Conservation (phyloP, 1,140 invertebrate genomes). For the Maconellicoccus hirsutus region DNA sequence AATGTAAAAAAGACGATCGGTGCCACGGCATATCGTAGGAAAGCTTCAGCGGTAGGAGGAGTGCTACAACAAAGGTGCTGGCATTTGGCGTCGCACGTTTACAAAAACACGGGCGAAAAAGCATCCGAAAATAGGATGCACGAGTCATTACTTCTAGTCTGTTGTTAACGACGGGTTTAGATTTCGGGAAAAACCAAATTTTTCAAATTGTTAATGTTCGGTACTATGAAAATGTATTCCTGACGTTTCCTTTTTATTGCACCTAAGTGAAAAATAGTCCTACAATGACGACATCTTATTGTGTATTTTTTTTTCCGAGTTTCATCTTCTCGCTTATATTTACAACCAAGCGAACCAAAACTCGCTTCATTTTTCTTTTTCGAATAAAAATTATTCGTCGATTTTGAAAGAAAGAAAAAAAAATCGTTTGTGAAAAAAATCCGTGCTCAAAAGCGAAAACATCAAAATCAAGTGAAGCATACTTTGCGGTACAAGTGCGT, state of each 20-base stretch:
- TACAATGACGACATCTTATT: conserved; percentile 12
- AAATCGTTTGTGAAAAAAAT: not conserved
- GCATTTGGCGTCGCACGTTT: conserved; percentile 20
- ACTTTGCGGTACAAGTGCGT: too few relatives aligned
- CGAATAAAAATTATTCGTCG: too few relatives aligned
- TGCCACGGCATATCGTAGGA: conserved; percentile 10
- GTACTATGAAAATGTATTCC: conserved; percentile 18
- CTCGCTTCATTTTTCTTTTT: too few relatives aligned
- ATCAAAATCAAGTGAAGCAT: too few relatives aligned
- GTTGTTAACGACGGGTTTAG: conserved; percentile 18
- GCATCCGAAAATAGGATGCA: conserved; percentile 19
- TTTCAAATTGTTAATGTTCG: conserved; percentile 22
- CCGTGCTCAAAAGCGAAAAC: too few relatives aligned
- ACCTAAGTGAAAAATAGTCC: conserved; percentile 18
- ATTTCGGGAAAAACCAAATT: conserved; percentile 22
- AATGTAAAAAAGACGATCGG: conserved; percentile 22
- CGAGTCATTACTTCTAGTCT: conserved; percentile 21
- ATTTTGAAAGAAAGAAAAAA: not conserved
- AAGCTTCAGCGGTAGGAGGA: not conserved
- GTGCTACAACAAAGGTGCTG: conserved; percentile 16
- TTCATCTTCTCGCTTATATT: too few relatives aligned
- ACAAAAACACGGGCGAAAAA: conserved; percentile 14
- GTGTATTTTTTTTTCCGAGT: not conserved
- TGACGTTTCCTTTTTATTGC: conserved; percentile 17
- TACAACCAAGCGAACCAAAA: too few relatives aligned